Percentiles rank a stretch among this genome's conserved stretches.
Evolutionary conservation across 2,797 vertebrate genomes (phyloP).

Genomic region (Chlorospingus flavigularis): DNA sequence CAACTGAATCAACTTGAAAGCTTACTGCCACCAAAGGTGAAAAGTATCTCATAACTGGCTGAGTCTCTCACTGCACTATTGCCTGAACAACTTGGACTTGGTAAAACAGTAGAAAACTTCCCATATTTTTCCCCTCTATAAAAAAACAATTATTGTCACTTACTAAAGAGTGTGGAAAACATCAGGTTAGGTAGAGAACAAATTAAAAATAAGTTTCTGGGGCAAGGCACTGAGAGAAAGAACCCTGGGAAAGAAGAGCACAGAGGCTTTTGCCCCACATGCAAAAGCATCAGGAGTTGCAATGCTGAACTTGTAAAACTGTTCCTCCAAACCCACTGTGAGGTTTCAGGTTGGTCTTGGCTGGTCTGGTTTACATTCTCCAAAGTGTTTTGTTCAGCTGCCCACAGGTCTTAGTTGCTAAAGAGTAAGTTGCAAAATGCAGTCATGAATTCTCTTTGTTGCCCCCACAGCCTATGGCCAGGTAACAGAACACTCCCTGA

Average conservation of each 20-base stretch:
- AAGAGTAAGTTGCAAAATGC: not conserved
- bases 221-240: not conserved
- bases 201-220: not conserved
- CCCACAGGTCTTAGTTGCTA: not conserved
- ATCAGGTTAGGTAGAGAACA: not conserved
- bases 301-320: not conserved
- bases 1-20: not conserved
- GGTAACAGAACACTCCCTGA: not conserved
- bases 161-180: not conserved
- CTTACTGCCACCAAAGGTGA: not conserved
- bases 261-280: not conserved
- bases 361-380: not conserved
- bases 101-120: not conserved
- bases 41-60: not conserved
- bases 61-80: not conserved
- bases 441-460: not conserved
- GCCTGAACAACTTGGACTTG: not conserved
- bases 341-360: not conserved
- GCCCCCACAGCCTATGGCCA: not conserved
- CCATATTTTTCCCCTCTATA: not conserved
- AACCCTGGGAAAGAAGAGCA: not conserved
- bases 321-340: not conserved
- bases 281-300: not conserved
- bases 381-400: accelerated
- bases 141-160: not conserved